Evolutionary conservation across 2,797 vertebrate genomes (phyloP), one percentile per base, ranked within the genome.

Genomic region (Cynopterus sphinx): DNA sequence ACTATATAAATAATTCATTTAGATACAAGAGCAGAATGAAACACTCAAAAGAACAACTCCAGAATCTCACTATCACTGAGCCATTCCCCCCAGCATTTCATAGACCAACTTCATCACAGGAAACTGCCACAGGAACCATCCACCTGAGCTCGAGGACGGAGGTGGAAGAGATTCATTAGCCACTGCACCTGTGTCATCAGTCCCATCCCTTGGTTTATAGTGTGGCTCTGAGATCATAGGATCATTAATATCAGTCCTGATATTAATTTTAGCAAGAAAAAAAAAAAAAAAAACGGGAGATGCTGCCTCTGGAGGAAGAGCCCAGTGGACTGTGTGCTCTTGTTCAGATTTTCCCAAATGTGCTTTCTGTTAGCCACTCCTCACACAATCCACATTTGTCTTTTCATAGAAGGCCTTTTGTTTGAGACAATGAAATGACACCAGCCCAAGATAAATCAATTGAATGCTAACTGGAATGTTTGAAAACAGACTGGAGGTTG

Each of bases 391-490:
- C 1, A 1, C 22, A 13, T 94, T 41, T 55, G 82, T 84, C 95
- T 94, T 89, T 81, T 90, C 79, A 93, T 9, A 90, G 68, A 77
- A 79, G 61, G 33, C 41, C 84, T 92, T 96, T 97, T 97, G 96
- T 94, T 63, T n/a, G 65, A 98, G 91, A 97, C 90, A 98, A 84
- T 86, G 68, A 87, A 97, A 94, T 90, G 0, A 0, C 98, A 92
- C 96, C 87, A 93, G 67, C 94, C 77, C 0, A 15, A 97, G 95
- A 95, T 90, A 81, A 97, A 96, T 93, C 78, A 65, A 9, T 90
- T 91, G 96, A 96, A 63, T 11, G n/a, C 86, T 93, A 70, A 84
- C 93, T 91, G 90, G 86, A 92, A 97, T 92, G 94, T 96, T 83
- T 95, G 70, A 91, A 96, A 97, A 96, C 36, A 53, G 73, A 86